Base-by-base conservation (phyloP, 2,888 invertebrate genomes). In the Spilarctia lutea region DNA sequence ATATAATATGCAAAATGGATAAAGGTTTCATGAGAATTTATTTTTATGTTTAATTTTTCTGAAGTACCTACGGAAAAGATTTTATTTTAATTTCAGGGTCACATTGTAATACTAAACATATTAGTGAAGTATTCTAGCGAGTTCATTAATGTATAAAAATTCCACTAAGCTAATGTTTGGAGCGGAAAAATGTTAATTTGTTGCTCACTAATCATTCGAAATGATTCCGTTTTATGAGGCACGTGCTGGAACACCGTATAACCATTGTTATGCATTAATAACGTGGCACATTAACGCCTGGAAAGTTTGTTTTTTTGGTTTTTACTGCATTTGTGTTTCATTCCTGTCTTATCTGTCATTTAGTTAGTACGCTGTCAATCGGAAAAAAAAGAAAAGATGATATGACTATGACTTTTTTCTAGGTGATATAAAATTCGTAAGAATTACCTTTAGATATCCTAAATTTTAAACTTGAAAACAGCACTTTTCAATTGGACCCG, bases 111-210 rank as follows among this genome's bases (percentile, higher is more conserved):
- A 81, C 74, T 70, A 79, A 83, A 79, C 67, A 39, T 78, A 84
- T 84, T 84, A 81, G 18, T 30, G 2, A 30, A 73, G 78, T 85
- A 81, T 52, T 73, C 81, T 72, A 70, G 75, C 52, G 52, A 68
- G 69, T 74, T 72, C n/a, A 68, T 77, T 79, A 71, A 80, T 77
- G 69, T 73, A 70, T 83, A 88, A 74, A 87, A 77, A 81, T 88
- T 88, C 88, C 88, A 83, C 69, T 80, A 70, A 68, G 65, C 68
- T 85, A 85, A 81, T 80, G 76, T 75, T 74, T 82, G 76, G 77
- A 83, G 85, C 84, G 92, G 93, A 94, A 94, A 92, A 92, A 91
- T 93, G 84, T 80, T 87, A 88, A 91, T 90, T 90, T 86, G 87
- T 86, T 63, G 33, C 66, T 70, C 73, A 75, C 71, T 86, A 87